Conservation (phyloP, 2,113 vertebrate genomes). For the Tonatia bakeri region DNA sequence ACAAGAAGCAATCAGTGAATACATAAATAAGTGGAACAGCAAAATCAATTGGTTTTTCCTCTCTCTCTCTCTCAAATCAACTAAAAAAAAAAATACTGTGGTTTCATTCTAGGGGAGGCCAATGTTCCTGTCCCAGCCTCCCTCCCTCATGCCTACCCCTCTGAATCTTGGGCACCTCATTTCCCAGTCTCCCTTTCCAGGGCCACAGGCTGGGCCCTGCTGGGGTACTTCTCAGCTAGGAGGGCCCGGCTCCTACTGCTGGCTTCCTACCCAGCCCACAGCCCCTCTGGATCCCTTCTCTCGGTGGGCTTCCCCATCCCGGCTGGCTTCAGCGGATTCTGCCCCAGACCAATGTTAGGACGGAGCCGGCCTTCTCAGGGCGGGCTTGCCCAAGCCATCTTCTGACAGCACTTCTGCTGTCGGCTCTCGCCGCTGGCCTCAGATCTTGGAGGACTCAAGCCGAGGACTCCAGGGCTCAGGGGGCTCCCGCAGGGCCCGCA, state of each 20-base stretch:
- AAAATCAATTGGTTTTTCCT: too few species aligned
- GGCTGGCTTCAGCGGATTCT: not conserved
- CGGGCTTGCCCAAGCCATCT: not conserved
- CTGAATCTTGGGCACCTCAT: not conserved
- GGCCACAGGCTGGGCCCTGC: not conserved
- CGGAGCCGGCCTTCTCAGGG: not conserved
- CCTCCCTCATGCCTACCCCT: not conserved
- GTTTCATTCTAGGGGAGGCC: conserved; percentile 60
- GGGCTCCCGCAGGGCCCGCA: conserved; percentile 82
- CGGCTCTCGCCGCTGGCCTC: conserved; percentile 65
- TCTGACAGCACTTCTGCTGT: not conserved
- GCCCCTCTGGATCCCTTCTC: not conserved
- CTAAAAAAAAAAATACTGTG: not conserved
- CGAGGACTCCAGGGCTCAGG: conserved; percentile 92
- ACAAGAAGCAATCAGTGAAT: too few species aligned
- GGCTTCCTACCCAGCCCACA: not conserved
- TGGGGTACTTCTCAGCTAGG: not conserved
- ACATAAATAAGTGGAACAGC: too few species aligned
- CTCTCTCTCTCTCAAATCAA: too few species aligned
- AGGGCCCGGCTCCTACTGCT: not conserved
- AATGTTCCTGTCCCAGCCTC: not conserved
- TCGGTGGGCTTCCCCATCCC: not conserved
- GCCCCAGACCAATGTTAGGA: not conserved
- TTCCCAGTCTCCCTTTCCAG: not conserved
- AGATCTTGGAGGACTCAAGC: conserved; percentile 96